Evolutionary conservation across 2,888 invertebrate species (phyloP), one percentile per base, ranked within the genome.

Genomic region (Sycophila texana): DNA sequence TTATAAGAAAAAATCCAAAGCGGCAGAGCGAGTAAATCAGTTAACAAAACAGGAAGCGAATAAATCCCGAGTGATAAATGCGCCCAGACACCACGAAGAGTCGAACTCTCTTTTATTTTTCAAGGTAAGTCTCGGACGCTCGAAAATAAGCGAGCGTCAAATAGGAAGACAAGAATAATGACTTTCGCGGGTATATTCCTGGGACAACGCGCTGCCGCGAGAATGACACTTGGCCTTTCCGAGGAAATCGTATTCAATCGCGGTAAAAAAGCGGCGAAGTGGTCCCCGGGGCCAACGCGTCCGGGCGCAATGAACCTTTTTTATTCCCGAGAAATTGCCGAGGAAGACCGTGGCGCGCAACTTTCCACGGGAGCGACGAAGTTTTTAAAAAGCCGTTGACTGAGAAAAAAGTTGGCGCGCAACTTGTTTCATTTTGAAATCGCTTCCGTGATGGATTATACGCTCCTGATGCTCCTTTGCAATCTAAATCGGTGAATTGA

Each of bases 361-460:
- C 65, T 72, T 67, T 66, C 14, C 55, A 22, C 22, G 71, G 7
- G 49, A 76, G 39, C 7, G 10, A 5, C 22, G 57, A 71, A 77
- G 55, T 71, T 77, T 71, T 60, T 20, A 72, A 39, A 66, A 77
- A 26, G 30, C 30, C 49, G 30, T 16, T 20, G 63, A 2, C 20
- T 16, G 26, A 18, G 66, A 12, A 66, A 57, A 71, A 77, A 72
- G 53, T 67, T 72, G 20, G 4, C 30, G 16, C 47, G 51, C 65
- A 53, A 67, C 66, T 60, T 67, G 72, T 72, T 77, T 72, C 72
- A 72, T 77, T 72, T 77, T 77, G 51, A 72, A 77, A 77, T 60
- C 60, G 65, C 14, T 4, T 4, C 63, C 49, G 20, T 72, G 72
- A 66, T 72, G 30, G 66, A 77, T 77, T 77, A 72, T 58, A n/a